phyloP scores from a whole-genome alignment of 1,140 invertebrate genomes.

The Sitobion miscanthi region DNA sequence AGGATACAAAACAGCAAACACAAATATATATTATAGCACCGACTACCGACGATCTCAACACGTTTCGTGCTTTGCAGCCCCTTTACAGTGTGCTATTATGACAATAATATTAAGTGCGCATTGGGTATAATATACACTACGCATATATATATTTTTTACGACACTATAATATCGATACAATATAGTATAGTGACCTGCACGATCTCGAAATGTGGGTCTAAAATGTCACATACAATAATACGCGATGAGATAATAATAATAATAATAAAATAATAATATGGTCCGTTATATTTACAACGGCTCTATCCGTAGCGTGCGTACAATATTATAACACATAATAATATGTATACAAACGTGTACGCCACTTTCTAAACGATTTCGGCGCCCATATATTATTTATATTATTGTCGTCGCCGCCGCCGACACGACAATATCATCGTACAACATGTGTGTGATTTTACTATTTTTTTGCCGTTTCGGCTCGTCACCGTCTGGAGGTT shows the following conservation, averaged over 20 bases:
- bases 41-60: not conserved
- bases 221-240: not conserved
- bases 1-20: not conserved
- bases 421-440: not conserved
- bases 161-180: not conserved
- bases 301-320: not conserved
- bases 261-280: not conserved
- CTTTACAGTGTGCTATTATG: too few species aligned
- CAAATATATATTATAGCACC: not conserved
- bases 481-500: not conserved
- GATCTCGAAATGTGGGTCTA: not conserved
- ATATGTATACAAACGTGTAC: not conserved
- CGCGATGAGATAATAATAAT: not conserved
- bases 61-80: not conserved
- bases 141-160: not conserved
- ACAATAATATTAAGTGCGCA: not conserved
- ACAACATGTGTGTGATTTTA: not conserved
- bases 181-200: not conserved
- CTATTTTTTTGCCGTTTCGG: not conserved
- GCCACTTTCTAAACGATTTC: not conserved
- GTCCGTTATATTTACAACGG: not conserved
- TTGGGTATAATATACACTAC: not conserved
- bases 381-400: not conserved
- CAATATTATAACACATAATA: not conserved
- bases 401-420: not conserved